Conservation (phyloP, 2,797 vertebrate genomes). For the Spinibarbus caldwelli region DNA sequence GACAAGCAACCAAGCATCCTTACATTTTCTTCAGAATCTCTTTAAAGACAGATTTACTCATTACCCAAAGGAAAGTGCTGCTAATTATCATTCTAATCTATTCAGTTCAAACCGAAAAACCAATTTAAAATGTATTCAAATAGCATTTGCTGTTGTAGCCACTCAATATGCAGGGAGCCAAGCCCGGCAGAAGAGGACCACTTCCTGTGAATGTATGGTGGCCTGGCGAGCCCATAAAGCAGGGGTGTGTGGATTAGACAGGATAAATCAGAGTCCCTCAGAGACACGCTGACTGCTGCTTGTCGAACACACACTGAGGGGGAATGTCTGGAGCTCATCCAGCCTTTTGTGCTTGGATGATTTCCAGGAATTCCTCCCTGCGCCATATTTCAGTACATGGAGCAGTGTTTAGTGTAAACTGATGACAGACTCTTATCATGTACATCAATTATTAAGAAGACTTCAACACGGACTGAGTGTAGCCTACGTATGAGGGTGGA, state of each 20-base stretch:
- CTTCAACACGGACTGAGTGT: neutral
- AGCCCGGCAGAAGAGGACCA: neutral
- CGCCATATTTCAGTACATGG: conserved; percentile 20
- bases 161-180: neutral
- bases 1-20: neutral
- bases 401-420: conserved; percentile 35
- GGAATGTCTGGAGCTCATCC: conserved; percentile 25
- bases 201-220: conserved; percentile 34
- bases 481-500: neutral
- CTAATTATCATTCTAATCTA: neutral
- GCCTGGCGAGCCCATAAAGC: conserved; percentile 35
- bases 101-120: neutral
- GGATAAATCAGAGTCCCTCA: conserved; percentile 6
- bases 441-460: conserved; percentile 23
- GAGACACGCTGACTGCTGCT: conserved; percentile 19
- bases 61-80: neutral
- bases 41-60: neutral
- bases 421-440: conserved; percentile 18
- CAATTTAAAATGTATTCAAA: neutral
- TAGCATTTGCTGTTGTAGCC: neutral
- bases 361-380: conserved; percentile 20
- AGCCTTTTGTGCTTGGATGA: conserved; percentile 34
- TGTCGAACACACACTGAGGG: conserved; percentile 25
- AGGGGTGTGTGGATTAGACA: neutral
- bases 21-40: conserved; percentile 6